These are phyloP conservation scores for Catonia carolina DNA, from an alignment of 2,888 invertebrate species.

Conservation along the genomic window DNA sequence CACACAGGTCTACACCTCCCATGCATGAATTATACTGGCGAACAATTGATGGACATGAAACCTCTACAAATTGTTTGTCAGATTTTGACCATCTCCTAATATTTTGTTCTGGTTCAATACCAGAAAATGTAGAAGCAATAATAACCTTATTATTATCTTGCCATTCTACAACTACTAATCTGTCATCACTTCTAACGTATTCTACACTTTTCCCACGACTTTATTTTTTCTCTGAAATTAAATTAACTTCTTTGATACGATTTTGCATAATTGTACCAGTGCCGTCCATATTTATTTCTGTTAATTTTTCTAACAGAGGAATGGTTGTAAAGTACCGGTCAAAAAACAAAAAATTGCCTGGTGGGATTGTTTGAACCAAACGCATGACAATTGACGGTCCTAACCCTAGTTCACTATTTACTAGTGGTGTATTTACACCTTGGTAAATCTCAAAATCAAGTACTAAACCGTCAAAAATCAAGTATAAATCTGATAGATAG, in stretches of 20 bases:
- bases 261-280: constrained; percentile 8
- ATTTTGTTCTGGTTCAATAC: neutral
- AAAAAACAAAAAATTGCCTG: constrained; percentile 11
- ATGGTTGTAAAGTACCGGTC: constrained; percentile 8
- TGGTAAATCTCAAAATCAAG: constrained; percentile 18
- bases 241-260: neutral
- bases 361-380: constrained; percentile 9
- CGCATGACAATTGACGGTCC: constrained; percentile 1
- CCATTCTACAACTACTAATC: constrained; percentile 4
- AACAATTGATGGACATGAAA: constrained; percentile 4
- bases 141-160: constrained; percentile 1
- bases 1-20: constrained; percentile 13
- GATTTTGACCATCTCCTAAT: constrained; percentile 9
- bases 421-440: neutral
- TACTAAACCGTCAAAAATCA: too few relatives aligned
- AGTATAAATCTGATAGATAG: too few relatives aligned
- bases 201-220: constrained; percentile 8
- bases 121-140: neutral
- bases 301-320: neutral
- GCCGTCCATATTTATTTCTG: constrained; percentile 6
- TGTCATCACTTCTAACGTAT: constrained; percentile 10
- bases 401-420: neutral
- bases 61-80: constrained; percentile 8
- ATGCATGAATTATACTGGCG: neutral
- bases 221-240: neutral